A percentile compares a stretch with the other conserved stretches of the same genome.
Evolutionary conservation across 2,797 vertebrate species (phyloP).

Genomic region (Pantherophis alleghaniensis): DNA sequence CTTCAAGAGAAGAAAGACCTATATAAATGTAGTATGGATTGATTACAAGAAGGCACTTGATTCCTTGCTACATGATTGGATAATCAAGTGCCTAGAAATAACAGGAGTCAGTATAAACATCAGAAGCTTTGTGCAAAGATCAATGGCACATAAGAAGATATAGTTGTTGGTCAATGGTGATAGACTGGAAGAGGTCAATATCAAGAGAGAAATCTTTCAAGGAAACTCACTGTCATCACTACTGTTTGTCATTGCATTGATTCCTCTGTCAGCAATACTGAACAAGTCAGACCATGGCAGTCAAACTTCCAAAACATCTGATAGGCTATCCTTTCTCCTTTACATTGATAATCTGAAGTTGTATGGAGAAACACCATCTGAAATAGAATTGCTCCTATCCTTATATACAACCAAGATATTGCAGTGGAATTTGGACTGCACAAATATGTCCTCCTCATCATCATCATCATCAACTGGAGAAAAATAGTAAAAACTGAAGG

Average conservation of each 20-base stretch:
- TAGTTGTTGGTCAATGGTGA: not conserved
- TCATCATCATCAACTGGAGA: not conserved
- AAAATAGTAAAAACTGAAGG: not conserved
- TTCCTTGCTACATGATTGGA: not conserved
- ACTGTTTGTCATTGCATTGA: not conserved
- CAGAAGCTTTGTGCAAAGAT: not conserved
- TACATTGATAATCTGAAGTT: not conserved
- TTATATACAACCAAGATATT: not conserved
- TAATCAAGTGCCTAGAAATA: not conserved
- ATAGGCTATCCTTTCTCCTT: not conserved
- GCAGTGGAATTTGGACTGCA: not conserved
- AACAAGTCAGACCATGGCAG: not conserved
- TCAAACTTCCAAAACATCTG: not conserved
- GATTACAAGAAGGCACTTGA: not conserved
- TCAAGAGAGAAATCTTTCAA: not conserved
- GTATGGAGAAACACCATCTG: not conserved
- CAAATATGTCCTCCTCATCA: fast-evolving
- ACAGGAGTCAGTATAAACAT: not conserved
- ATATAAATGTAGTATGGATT: not conserved
- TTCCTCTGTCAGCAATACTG: not conserved
- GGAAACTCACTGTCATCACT: not conserved
- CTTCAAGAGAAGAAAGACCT: not conserved
- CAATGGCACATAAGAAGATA: not conserved
- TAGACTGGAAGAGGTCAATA: not conserved
- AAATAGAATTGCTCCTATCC: not conserved